Evolutionary conservation across 1,140 invertebrate species (phyloP).

Genomic region (Drosophila guanche): DNA sequence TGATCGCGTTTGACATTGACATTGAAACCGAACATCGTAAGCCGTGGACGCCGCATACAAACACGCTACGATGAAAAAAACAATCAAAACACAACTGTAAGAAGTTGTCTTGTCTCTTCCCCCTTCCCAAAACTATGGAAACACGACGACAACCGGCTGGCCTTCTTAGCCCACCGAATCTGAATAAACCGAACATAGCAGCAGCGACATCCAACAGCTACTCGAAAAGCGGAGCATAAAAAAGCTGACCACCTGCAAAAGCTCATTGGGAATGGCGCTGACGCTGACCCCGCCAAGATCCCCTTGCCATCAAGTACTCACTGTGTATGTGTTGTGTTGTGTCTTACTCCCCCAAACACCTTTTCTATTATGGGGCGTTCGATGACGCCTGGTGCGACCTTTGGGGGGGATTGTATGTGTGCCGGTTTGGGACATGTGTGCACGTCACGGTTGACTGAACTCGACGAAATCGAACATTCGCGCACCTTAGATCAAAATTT

Average conservation of each 20-base stretch:
- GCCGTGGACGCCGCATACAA: conserved; percentile 23
- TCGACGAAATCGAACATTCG: conserved; percentile 4
- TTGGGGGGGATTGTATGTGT: conserved; percentile 1
- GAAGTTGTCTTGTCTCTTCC: conserved; percentile 5
- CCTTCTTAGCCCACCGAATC: conserved; percentile 33
- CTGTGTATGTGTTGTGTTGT: background rate
- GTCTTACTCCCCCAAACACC: background rate
- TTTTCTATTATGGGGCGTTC: background rate
- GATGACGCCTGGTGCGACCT: conserved; percentile 8
- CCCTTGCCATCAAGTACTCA: background rate
- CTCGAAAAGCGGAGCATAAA: conserved; percentile 28
- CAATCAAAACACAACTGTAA: conserved; percentile 3
- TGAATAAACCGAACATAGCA: conserved; percentile 27
- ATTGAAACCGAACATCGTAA: conserved; percentile 63
- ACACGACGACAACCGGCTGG: conserved; percentile 41
- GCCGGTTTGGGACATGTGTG: conserved; percentile 11
- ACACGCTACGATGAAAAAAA: conserved; percentile 13
- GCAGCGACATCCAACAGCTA: conserved; percentile 14
- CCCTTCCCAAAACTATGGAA: background rate
- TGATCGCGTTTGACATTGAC: conserved; percentile 72
- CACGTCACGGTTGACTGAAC: conserved; percentile 39
- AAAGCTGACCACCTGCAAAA: conserved; percentile 37
- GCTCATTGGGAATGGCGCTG: conserved; percentile 37
- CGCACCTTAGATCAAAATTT: conserved; percentile 36
- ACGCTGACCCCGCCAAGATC: conserved; percentile 37